Conservation (phyloP, 53 echinoderm and acorn worm species). For the Patiria pectinifera region DNA sequence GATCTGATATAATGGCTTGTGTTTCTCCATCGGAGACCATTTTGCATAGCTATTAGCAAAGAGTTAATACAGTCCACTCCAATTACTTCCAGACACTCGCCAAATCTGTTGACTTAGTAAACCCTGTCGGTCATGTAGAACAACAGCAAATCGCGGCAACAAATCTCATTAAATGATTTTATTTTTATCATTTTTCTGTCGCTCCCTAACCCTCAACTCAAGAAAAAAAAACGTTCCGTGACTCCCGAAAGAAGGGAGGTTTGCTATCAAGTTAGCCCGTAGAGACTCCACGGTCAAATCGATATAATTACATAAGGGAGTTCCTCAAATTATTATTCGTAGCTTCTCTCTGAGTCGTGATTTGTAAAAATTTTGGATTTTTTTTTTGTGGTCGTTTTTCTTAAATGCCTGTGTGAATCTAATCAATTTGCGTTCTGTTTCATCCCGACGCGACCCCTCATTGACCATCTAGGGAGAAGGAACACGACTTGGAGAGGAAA, state of each 20-base stretch:
- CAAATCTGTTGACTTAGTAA: not conserved
- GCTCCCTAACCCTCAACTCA: not conserved
- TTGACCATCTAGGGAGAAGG: constrained; percentile 82
- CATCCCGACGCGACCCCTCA: not conserved
- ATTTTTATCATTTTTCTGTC: not conserved
- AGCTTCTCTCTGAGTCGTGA: not conserved
- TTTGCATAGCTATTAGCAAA: too few relatives aligned
- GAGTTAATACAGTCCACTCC: too few relatives aligned
- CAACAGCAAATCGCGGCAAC: not conserved
- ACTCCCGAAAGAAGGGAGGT: not conserved
- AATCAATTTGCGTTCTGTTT: constrained; percentile 50
- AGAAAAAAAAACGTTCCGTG: not conserved
- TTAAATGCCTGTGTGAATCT: constrained; percentile 34
- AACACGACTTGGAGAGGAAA: constrained; percentile 92
- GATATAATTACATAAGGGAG: constrained; percentile 51
- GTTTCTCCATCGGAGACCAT: too few relatives aligned
- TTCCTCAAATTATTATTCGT: constrained; percentile 17
- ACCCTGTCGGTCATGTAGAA: not conserved
- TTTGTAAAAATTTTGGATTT: not conserved
- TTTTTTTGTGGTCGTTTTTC: not conserved
- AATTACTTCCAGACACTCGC: not conserved
- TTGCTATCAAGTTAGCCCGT: not conserved
- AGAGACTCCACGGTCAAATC: constrained; percentile 25
- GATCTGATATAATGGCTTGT: too few relatives aligned
- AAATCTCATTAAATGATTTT: constrained; percentile 8